Evolutionary conservation across 2,113 vertebrate genomes (phyloP).

Genomic region (Micronycteris hirsuta): DNA sequence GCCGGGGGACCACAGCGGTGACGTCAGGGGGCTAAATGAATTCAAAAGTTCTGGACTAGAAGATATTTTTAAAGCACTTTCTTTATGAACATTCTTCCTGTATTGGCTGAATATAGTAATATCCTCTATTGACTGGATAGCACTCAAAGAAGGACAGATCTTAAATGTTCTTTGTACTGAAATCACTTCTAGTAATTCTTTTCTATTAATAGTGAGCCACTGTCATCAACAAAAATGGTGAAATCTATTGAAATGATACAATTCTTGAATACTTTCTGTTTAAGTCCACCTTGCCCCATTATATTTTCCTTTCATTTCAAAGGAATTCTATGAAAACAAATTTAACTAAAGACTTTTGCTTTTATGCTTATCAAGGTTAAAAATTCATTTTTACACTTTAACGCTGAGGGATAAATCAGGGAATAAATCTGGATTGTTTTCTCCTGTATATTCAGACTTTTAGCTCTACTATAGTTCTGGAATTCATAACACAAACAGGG

Average conservation of each 20-base stretch:
- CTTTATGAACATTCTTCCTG: background rate
- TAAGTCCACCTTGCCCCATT: background rate
- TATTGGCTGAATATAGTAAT: background rate
- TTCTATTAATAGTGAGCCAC: background rate
- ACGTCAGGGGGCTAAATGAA: background rate
- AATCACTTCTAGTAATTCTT: background rate
- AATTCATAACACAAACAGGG: constrained; percentile 12
- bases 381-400: background rate
- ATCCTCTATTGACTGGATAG: background rate
- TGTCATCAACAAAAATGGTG: background rate
- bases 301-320: background rate
- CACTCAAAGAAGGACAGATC: background rate
- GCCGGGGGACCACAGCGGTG: background rate
- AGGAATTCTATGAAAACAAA: background rate
- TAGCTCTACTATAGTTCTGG: background rate
- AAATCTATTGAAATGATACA: background rate
- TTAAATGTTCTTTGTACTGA: background rate
- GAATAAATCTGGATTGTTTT: background rate
- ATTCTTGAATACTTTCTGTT: background rate
- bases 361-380: background rate
- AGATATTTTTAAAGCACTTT: background rate
- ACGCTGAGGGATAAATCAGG: background rate
- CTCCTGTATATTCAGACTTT: background rate
- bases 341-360: background rate
- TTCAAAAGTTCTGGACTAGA: background rate